Evolutionary conservation across 2,888 invertebrate species (phyloP).

Genomic region (Petrolisthes cinctipes): DNA sequence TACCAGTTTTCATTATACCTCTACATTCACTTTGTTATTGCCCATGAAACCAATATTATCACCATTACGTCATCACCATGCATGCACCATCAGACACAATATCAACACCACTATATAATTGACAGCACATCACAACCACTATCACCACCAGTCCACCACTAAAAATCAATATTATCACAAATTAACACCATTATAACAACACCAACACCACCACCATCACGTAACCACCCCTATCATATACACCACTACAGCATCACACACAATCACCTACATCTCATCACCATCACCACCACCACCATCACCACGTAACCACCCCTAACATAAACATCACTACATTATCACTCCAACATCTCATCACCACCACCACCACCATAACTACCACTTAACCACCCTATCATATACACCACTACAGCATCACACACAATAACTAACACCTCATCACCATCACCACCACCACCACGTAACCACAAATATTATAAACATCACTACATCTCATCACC

Average conservation of each 20-base stretch:
- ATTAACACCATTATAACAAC: not conserved
- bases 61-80: too few species aligned
- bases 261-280: not conserved
- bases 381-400: not conserved
- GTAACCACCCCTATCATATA: too few species aligned
- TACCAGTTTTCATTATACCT: not conserved
- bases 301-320: not conserved
- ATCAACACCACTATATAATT: too few species aligned
- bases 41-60: too few species aligned
- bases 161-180: not conserved
- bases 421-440: not conserved
- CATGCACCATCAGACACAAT: too few species aligned
- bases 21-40: not conserved
- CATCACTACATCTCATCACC: not conserved
- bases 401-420: not conserved
- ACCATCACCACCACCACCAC: not conserved
- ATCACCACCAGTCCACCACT: too few species aligned
- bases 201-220: too few species aligned
- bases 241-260: too few species aligned
- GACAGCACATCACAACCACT: too few species aligned
- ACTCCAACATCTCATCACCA: not conserved
- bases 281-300: not conserved
- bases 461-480: not conserved
- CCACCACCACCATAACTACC: not conserved
- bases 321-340: not conserved